Base-by-base conservation (phyloP, 2,113 vertebrate species). In the Anguilla rostrata region DNA sequence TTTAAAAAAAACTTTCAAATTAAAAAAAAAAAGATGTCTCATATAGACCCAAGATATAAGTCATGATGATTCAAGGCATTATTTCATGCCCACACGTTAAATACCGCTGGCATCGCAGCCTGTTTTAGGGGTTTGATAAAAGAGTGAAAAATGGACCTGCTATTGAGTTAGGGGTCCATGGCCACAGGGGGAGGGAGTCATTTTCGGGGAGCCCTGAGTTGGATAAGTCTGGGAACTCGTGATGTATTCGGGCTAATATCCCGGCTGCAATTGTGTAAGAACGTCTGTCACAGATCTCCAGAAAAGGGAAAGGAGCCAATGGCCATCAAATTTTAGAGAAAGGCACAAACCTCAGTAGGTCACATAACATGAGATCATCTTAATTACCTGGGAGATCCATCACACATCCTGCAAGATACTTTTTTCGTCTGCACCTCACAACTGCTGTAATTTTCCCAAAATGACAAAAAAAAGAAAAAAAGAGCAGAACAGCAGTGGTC, bases 251-350 rank as follows among this genome's bases (percentile, higher is more conserved):
- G 34, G 75, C 60, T 84, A 81, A 40, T 29, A 53, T 41, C 82
- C n/a, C 20, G 78, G 20, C 43, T 46, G 43, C 16, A 16, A 57
- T 86, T 85, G 83, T 86, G 87, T 82, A 20, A 71, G 90, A 88
- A 86, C 75, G 85, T 82, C 87, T 83, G 84, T 84, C 56, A 79
- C 85, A 91, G 93, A 93, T 92, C 88, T 22, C 57, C 83, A 16
- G n/a, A 53, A 14, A 53, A 53, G 15, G 40, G 39, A 15, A 40
- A 26, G 26, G 4, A 26, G 39, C 14, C 91, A 34, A 41, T 56
- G 60, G 16, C 39, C 57, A 71, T 84, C 8, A 63, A 20, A 43
- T 46, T 41, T 71, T 71, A 39, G 63, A 20, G 20, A 66, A 26
- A 26, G 60, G 60, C 60, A 20, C 22, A 84, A 66, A 43, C 1